Conservation (phyloP, 2,113 vertebrate genomes). For the Abramis brama region DNA sequence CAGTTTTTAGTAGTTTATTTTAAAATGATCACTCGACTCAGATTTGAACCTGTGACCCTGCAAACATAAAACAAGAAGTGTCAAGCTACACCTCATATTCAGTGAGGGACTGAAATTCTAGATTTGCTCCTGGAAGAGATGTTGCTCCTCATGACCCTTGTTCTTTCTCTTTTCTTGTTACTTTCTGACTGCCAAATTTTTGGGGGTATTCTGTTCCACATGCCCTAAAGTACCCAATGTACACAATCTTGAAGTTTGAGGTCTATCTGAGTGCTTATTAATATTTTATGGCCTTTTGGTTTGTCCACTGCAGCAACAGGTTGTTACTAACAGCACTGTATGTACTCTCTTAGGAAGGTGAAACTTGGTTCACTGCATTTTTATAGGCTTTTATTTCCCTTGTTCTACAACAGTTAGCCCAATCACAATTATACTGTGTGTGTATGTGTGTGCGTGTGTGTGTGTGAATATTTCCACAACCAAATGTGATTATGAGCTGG, state of each 20-base stretch:
- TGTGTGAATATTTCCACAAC: conserved; percentile 31
- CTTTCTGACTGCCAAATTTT: neutral
- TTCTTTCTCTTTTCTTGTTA: neutral
- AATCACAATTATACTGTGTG: conserved; percentile 30
- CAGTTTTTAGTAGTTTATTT: neutral
- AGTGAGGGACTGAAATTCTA: neutral
- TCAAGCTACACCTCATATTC: neutral
- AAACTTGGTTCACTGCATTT: conserved; percentile 4
- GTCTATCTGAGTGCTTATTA: neutral
- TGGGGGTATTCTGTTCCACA: neutral
- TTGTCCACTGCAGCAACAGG: conserved; percentile 21
- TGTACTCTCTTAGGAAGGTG: neutral
- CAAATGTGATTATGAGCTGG: conserved; percentile 38
- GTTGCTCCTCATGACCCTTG: neutral
- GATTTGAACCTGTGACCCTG: neutral
- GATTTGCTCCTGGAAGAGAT: neutral
- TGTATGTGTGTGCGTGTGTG: neutral
- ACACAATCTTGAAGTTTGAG: neutral
- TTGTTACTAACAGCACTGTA: neutral
- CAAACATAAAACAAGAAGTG: neutral
- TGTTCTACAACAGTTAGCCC: neutral
- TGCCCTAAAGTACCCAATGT: neutral
- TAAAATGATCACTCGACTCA: neutral
- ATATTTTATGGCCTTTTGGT: conserved; percentile 18
- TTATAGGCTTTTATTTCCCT: conserved; percentile 34